A percentile compares a stretch with the other conserved stretches of the same genome.
Conservation (phyloP, 2,113 vertebrate species). For the Myocastor coypus region DNA sequence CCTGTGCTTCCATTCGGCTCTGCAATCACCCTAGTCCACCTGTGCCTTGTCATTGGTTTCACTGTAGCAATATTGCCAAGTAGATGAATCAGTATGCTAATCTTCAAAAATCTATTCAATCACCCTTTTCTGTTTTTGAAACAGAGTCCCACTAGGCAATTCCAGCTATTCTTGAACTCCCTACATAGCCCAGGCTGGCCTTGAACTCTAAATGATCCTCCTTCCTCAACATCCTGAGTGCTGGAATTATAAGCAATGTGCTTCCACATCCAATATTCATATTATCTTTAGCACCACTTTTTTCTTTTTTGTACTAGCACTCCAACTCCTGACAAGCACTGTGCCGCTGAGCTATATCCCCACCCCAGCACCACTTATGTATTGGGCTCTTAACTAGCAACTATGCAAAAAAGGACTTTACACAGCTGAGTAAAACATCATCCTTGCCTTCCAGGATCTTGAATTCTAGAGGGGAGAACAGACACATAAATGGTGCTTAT, state of each 20-base stretch:
- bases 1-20: not conserved
- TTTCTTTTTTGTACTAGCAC: no score
- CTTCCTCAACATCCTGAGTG: not conserved
- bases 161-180: not conserved
- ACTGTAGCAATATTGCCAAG: not conserved
- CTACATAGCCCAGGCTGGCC: not conserved
- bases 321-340: not conserved
- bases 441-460: not conserved
- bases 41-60: not conserved
- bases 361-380: not conserved
- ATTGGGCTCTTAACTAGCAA: not conserved
- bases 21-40: not conserved
- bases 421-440: not conserved
- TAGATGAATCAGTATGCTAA: not conserved
- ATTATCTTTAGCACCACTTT: no score
- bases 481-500: not conserved
- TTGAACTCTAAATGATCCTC: not conserved
- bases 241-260: not conserved
- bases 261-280: no score
- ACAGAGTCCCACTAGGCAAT: not conserved
- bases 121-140: not conserved
- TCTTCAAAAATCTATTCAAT: not conserved
- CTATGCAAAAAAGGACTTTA: conserved; percentile 23
- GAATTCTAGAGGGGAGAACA: not conserved
- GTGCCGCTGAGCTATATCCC: no score